Evolutionary conservation across 2,888 invertebrate genomes (phyloP).

Genomic region (Drosophila conformis): DNA sequence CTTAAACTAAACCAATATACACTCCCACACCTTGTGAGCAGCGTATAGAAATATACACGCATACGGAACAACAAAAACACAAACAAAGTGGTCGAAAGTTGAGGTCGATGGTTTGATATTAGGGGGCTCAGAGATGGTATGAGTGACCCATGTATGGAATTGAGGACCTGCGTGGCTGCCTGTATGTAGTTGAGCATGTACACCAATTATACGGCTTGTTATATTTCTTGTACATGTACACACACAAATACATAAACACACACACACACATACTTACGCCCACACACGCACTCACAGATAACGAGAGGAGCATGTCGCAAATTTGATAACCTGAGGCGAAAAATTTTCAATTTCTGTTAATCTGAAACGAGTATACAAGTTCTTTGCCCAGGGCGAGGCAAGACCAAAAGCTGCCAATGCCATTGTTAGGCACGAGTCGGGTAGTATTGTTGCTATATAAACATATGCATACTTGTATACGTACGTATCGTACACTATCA

Average conservation of each 20-base stretch:
- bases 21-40: no score
- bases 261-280: background rate
- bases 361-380: constrained; percentile 79
- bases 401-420: constrained; percentile 56
- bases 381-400: constrained; percentile 55
- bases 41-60: constrained; percentile 5
- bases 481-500: constrained; percentile 9
- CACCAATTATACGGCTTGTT: constrained; percentile 77
- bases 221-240: constrained; percentile 47
- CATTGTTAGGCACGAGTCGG: constrained; percentile 40
- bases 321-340: constrained; percentile 58
- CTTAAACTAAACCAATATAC: constrained; percentile 4
- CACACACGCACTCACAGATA: constrained; percentile 21
- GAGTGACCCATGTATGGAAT: constrained; percentile 14
- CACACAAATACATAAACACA: constrained; percentile 27
- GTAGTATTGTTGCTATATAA: constrained; percentile 15
- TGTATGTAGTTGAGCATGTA: constrained; percentile 58
- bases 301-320: constrained; percentile 54
- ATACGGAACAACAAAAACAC: constrained; percentile 2
- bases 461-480: constrained; percentile 2
- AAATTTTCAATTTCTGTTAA: constrained; percentile 81
- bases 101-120: background rate
- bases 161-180: constrained; percentile 25
- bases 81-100: constrained; percentile 13
- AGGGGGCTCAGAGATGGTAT: background rate